A percentile compares a stretch with the other conserved stretches of the same genome.
These are phyloP conservation scores for Nephrotoma guestfalica DNA, from an alignment of 2,888 invertebrate species.

Conservation along the genomic window DNA sequence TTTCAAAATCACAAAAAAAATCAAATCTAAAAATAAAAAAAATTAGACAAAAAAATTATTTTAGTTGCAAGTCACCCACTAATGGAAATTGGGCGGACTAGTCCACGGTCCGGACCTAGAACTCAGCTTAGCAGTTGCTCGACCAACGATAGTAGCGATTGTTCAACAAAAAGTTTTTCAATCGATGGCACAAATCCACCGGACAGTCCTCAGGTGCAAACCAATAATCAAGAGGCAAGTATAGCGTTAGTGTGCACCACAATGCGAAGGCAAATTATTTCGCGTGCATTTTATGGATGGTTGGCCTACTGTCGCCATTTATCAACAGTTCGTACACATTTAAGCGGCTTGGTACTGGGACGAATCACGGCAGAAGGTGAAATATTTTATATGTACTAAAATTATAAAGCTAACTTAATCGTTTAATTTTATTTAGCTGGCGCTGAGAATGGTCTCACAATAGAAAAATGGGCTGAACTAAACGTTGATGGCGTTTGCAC, in stretches of 20 bases:
- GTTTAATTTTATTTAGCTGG: conserved; percentile 32
- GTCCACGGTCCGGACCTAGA: conserved; percentile 28
- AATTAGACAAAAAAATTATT: conserved; percentile 5
- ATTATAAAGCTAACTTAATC: background rate
- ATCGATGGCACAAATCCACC: conserved; percentile 33
- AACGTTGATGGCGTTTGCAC: conserved; percentile 44
- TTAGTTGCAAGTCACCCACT: conserved; percentile 54
- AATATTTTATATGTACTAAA: background rate
- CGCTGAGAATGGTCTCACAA: conserved; percentile 55
- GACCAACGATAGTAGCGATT: conserved; percentile 46
- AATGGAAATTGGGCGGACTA: conserved; percentile 37
- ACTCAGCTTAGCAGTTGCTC: conserved; percentile 47
- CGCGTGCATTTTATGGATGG: conserved; percentile 94
- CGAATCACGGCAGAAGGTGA: conserved; percentile 49
- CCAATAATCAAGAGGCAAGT: conserved; percentile 36
- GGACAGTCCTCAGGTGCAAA: conserved; percentile 27
- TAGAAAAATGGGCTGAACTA: conserved; percentile 57
- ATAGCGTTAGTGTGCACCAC: conserved; percentile 78
- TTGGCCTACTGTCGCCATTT: conserved; percentile 85
- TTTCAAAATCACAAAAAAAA: background rate
- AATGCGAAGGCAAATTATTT: conserved; percentile 89
- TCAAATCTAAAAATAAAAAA: background rate
- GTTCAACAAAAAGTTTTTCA: conserved; percentile 37
- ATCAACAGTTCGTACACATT: conserved; percentile 81
- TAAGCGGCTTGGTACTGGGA: conserved; percentile 73